Conservation (phyloP, 2,113 vertebrate species). For the Callithrix jacchus region DNA sequence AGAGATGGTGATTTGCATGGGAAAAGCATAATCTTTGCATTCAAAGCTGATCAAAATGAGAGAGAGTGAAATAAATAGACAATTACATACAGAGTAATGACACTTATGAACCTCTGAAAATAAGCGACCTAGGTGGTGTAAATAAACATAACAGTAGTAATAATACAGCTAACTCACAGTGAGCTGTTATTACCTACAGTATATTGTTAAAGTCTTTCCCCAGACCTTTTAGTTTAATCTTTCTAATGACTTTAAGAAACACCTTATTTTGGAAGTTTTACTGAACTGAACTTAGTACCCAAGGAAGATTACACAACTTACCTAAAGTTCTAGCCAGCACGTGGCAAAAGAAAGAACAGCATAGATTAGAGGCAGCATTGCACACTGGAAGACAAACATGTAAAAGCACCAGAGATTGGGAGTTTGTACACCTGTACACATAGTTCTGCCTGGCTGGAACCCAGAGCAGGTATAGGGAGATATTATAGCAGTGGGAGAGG, state of each 20-base stretch:
- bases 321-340: not conserved
- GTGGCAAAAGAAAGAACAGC: not conserved
- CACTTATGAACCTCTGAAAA: not conserved
- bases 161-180: not conserved
- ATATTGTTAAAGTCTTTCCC: not conserved
- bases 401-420: not conserved
- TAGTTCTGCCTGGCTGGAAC: not conserved
- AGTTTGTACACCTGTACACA: not conserved
- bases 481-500: not conserved
- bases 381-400: not conserved
- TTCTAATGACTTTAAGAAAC: not conserved
- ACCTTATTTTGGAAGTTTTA: not conserved
- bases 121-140: not conserved
- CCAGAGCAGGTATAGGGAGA: too few species aligned
- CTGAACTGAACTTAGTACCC: not conserved
- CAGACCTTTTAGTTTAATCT: not conserved
- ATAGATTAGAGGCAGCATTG: not conserved
- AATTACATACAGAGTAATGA: not conserved
- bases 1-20: not conserved
- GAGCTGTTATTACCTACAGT: not conserved
- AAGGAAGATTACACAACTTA: not conserved
- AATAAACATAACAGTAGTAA: not conserved
- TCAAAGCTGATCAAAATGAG: not conserved
- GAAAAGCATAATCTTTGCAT: not conserved
- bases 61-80: not conserved